Percentiles rank a stretch among this genome's conserved stretches.
These are phyloP conservation scores for Mobula hypostoma DNA, from an alignment of 2,113 vertebrate genomes.

Conservation along the genomic window DNA sequence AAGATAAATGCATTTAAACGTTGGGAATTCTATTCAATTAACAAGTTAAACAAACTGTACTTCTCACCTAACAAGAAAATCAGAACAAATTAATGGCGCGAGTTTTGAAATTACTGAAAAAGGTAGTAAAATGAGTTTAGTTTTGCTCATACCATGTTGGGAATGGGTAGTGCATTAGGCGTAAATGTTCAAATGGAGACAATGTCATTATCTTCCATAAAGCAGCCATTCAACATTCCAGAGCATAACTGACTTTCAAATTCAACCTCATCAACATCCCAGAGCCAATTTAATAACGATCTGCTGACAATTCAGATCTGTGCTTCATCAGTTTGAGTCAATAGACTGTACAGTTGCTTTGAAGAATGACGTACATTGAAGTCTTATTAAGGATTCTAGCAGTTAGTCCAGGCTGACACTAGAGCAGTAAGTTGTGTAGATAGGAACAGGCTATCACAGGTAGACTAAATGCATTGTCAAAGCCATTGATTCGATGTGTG, in stretches of 20 bases:
- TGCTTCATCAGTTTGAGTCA: background rate
- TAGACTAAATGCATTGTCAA: no score
- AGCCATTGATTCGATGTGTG: background rate
- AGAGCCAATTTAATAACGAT: background rate
- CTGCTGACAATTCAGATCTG: background rate
- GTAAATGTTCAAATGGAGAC: background rate
- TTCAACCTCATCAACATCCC: background rate
- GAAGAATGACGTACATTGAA: background rate
- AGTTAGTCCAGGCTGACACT: background rate
- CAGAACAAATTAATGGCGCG: background rate
- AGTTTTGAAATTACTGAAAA: background rate
- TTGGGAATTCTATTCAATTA: background rate
- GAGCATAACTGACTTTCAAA: background rate
- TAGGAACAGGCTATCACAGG: background rate
- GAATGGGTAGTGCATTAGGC: background rate
- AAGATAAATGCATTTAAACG: background rate
- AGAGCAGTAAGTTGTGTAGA: constrained; percentile 9
- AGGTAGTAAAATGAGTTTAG: background rate
- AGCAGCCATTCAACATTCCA: background rate
- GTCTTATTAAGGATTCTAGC: background rate
- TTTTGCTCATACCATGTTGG: background rate
- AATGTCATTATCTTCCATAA: background rate
- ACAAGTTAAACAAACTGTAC: background rate
- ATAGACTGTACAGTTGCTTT: background rate
- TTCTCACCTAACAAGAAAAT: background rate